phyloP scores from a whole-genome alignment of 1,140 invertebrate species.

The Musca vetustissima region DNA sequence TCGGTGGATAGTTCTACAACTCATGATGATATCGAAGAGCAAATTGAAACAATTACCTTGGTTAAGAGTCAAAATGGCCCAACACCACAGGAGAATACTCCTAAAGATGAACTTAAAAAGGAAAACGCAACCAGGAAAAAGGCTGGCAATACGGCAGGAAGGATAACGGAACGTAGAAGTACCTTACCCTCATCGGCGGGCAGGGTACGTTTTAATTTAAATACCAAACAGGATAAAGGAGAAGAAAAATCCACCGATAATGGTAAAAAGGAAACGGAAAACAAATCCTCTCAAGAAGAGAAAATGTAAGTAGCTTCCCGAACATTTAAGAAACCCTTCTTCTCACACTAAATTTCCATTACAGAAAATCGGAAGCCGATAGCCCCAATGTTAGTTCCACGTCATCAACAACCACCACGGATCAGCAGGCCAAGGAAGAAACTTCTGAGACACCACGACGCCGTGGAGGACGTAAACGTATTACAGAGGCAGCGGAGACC shows the following conservation, averaged over 20 bases:
- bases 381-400: neutral
- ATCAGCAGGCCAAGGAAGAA: neutral
- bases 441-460: neutral
- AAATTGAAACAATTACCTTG: slow-evolving; percentile 24
- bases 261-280: neutral
- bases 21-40: slow-evolving; percentile 24
- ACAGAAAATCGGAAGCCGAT: neutral
- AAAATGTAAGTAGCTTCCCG: slow-evolving; percentile 11
- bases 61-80: neutral
- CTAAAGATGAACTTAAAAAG: neutral
- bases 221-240: neutral
- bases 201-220: neutral
- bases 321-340: no score
- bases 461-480: slow-evolving; percentile 1
- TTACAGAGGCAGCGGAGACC: neutral
- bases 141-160: neutral
- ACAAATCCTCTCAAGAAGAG: neutral
- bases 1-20: neutral
- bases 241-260: neutral
- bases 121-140: neutral
- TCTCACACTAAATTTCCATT: neutral
- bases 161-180: neutral
- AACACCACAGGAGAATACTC: neutral
- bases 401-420: neutral
- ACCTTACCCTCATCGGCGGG: neutral